phyloP scores from a whole-genome alignment of 2,113 vertebrate species.

The Leucopsar rothschildi region DNA sequence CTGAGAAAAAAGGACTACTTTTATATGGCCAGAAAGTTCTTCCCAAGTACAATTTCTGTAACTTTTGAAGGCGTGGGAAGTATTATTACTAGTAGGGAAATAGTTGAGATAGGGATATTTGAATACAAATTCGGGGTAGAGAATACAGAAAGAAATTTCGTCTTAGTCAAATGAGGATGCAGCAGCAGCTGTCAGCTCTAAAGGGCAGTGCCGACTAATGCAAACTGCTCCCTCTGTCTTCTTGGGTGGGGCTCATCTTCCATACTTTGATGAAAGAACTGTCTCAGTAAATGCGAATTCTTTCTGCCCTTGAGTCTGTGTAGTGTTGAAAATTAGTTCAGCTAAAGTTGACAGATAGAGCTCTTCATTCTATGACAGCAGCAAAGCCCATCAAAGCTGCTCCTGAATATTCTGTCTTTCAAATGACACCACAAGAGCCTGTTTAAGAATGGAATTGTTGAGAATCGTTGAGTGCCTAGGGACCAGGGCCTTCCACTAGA shows the following conservation, averaged over 20 bases:
- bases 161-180: not conserved
- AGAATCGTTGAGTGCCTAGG: not conserved
- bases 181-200: not conserved
- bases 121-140: not conserved
- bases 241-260: not conserved
- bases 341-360: not conserved
- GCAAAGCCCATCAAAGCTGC: not conserved
- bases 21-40: not conserved
- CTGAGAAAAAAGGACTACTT: not conserved
- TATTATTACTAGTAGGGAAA: not conserved
- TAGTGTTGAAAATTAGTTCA: not conserved
- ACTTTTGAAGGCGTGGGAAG: not conserved
- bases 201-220: not conserved
- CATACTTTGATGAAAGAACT: not conserved
- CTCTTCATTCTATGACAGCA: not conserved
- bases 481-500: not conserved
- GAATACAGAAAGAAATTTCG: not conserved
- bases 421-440: not conserved
- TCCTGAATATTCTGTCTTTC: not conserved
- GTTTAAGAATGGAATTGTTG: not conserved
- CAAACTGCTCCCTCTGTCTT: not conserved
- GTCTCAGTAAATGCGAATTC: not conserved
- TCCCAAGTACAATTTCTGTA: accelerated
- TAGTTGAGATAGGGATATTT: not conserved
- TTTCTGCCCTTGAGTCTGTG: not conserved